Base-by-base conservation (phyloP, 1,140 invertebrate species). In the Papilio dardanus region DNA sequence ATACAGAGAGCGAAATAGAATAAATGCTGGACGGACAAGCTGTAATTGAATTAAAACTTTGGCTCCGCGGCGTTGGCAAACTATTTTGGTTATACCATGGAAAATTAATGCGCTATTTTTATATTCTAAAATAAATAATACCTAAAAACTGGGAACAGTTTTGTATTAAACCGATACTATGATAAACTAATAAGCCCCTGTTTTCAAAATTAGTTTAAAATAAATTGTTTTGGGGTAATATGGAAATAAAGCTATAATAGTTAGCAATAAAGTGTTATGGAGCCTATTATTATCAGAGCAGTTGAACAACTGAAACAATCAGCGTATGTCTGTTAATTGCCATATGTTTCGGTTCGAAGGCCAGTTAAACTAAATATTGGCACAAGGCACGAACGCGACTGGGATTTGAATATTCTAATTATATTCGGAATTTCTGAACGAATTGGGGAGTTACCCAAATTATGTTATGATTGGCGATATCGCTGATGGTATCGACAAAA, bases 271-370 rank as follows among this genome's bases (percentile, higher is more conserved):
- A 28, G 21, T 24, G 21, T 24, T 8, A 24, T 24, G 19, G 24
- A 24, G 50, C 7, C 8, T 54, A 24, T 28, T 30, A 12, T 62
- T 28, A 62, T 62, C 14, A 62, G 24, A 4, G 24, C 10, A 14
- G 54, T 28, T 62, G 54, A 62, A 62, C 54, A 62, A 28, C 24
- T 62, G 24, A 12, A 58, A 58, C 54, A 58, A 58, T 58, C 54
- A 58, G 54, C 21, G 54, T 58, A 28, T 28, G 24, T 62, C 54
- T 62, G 54, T 28, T 62, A 62, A 62, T 62, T 62, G 54, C 3
- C 14, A 14, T 28, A 24, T 3, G 24, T 62, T 62, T 62, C 24
- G 10, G 54, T 62, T 62, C 54, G 54, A 28, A 30, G 54, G 54
- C 54, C 24, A 28, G 54, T 21, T 62, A 62, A 62, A 30, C 54